These are phyloP conservation scores for Aldabrachelys gigantea DNA, from an alignment of 2,113 vertebrate species.

Conservation along the genomic window DNA sequence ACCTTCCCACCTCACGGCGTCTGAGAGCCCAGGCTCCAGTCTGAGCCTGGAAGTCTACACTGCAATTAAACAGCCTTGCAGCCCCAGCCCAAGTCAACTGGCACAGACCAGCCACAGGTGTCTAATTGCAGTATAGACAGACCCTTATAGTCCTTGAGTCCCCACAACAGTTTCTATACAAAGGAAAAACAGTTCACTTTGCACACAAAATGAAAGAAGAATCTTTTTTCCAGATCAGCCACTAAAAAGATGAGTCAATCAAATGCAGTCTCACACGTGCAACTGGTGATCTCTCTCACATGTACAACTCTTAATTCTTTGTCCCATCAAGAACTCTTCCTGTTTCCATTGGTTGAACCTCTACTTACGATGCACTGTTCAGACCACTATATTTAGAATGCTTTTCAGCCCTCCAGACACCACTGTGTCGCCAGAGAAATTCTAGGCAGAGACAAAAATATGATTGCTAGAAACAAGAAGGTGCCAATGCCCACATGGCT, in stretches of 20 bases:
- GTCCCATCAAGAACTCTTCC: background rate
- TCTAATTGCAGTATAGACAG: no score
- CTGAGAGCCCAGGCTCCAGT: no score
- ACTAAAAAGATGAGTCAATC: background rate
- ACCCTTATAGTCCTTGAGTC: background rate
- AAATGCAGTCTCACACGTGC: background rate
- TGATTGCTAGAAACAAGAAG: background rate
- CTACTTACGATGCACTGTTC: background rate
- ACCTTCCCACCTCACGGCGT: no score
- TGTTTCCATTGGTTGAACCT: background rate
- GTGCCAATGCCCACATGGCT: background rate
- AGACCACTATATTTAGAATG: background rate
- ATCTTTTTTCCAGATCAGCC: background rate
- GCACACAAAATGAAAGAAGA: background rate
- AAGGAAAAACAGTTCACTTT: slow-evolving; percentile 21
- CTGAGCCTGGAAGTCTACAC: no score
- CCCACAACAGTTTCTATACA: slow-evolving; percentile 32
- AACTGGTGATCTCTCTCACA: no score
- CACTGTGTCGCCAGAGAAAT: background rate
- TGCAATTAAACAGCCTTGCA: no score
- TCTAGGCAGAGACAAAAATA: background rate
- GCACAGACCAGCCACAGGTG: no score
- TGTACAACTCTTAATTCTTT: background rate
- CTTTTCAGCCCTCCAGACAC: background rate
- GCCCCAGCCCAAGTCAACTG: no score